Evolutionary conservation across 2,888 invertebrate species (phyloP), one percentile per base, ranked within the genome.

Genomic region (Mystacides longicornis): DNA sequence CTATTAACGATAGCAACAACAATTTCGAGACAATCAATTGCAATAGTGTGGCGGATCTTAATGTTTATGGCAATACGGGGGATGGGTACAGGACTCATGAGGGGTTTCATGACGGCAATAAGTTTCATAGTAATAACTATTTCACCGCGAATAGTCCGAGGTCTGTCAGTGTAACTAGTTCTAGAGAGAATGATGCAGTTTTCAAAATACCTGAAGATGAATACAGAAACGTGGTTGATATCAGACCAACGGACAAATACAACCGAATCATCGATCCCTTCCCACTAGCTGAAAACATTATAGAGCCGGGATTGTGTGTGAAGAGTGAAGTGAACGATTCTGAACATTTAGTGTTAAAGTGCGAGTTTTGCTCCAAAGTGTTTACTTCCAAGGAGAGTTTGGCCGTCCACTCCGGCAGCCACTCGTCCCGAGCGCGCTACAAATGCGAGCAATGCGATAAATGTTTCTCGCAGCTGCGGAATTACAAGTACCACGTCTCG

Each of bases 401-500:
- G 18, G 62, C 64, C 14, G 56, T 58, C 5, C 72, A 72, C 58
- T 49, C 42, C 31, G 51, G 52, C 33, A 52, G 54, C 18, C 59
- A 60, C 31, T 49, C 51, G 4, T 43, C 58, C 9, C 49, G 59
- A 3, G 58, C 60, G 11, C 50, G 62, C 2, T 61, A 61, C 50
- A 48, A 57, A 19, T 90, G 90, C 67, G 74, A 75, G 20, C 88
- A 89, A 62, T 91, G 90, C 66, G 85, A 83, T 49, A 90, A 90
- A 68, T 82, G 84, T 43, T 91, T 91, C 70, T 89, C 89, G 1
- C 90, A 91, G 68, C 73, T 90, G 52, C 79, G 90, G 43, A 91
- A 91, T 71, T 91, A 85, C 71, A 89, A 89, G 71, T 91, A 91
- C 67, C 90, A 91, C 68, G 72, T 82, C 68, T 89, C 89, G 1